Evolutionary conservation across 1,140 invertebrate genomes (phyloP).

Genomic region (Glomeris maerens): DNA sequence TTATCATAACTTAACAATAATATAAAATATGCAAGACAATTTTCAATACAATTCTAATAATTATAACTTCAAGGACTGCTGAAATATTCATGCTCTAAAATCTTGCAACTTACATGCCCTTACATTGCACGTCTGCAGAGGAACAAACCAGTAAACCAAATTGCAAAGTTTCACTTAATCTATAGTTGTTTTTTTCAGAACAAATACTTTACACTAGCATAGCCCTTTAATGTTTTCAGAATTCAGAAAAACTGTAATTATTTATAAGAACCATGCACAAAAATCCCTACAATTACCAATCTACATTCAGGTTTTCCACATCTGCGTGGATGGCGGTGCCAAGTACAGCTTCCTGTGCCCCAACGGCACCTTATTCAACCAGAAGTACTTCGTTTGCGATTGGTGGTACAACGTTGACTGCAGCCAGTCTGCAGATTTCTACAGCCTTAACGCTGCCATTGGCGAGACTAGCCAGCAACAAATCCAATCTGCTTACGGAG

Average conservation of each 20-base stretch:
- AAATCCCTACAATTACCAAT: not conserved
- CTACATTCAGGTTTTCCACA: slow-evolving; percentile 11
- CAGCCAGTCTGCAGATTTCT: slow-evolving; percentile 18
- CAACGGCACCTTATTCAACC: slow-evolving; percentile 24
- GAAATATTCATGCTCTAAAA: too few species aligned
- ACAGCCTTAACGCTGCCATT: slow-evolving; percentile 17
- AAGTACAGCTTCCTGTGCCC: slow-evolving; percentile 20
- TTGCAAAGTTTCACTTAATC: too few species aligned
- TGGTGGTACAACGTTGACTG: slow-evolving; percentile 26
- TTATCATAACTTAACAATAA: too few species aligned
- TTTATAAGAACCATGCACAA: not conserved
- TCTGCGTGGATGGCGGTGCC: slow-evolving; percentile 4
- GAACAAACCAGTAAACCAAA: too few species aligned
- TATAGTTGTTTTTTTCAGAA: too few species aligned
- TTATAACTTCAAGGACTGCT: too few species aligned
- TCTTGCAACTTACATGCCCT: too few species aligned
- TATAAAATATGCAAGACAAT: too few species aligned
- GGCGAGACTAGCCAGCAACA: not conserved
- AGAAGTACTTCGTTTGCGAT: slow-evolving; percentile 22
- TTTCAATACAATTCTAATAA: too few species aligned
- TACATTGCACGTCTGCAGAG: too few species aligned
- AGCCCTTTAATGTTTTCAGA: not conserved
- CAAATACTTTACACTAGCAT: too few species aligned
- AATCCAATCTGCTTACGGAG: not conserved
- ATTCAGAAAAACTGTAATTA: not conserved